Percentiles rank a stretch among this genome's conserved stretches.
Evolutionary conservation across 1,140 invertebrate species (phyloP).

Genomic region (Caenorhabditis tropicalis): DNA sequence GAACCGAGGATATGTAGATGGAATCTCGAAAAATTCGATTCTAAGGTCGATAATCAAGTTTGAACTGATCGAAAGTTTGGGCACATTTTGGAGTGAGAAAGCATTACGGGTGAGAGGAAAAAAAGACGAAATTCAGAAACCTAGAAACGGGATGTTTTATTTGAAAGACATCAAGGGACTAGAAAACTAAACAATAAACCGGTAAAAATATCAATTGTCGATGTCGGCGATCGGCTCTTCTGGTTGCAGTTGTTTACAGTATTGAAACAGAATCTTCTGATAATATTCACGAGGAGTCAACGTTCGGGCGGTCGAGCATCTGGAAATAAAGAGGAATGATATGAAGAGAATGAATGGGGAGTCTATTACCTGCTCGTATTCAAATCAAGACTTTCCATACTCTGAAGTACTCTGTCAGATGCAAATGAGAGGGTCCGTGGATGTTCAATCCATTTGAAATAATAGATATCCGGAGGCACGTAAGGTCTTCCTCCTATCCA

Average conservation of each 20-base stretch:
- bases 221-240: constrained; percentile 53
- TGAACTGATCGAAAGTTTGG: not conserved
- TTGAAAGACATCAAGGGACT: constrained; percentile 6
- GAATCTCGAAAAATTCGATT: constrained; percentile 27
- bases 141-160: constrained; percentile 17
- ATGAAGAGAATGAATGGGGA: not conserved
- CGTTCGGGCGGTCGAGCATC: constrained; percentile 69
- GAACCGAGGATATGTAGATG: constrained; percentile 6
- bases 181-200: not conserved
- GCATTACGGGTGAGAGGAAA: not conserved
- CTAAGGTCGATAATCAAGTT: constrained; percentile 20
- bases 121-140: not conserved
- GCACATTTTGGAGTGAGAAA: not conserved
- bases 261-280: constrained; percentile 66
- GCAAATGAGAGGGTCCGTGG: constrained; percentile 69
- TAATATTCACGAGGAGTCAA: constrained; percentile 72
- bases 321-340: not conserved
- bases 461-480: constrained; percentile 71
- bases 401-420: constrained; percentile 69
- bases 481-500: constrained; percentile 71
- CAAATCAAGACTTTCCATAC: constrained; percentile 69
- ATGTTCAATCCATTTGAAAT: constrained; percentile 72
- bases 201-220: constrained; percentile 34
- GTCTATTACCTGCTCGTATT: constrained; percentile 61
- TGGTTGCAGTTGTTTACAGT: constrained; percentile 56